A percentile compares a stretch with the other conserved stretches of the same genome.
Conservation (phyloP, 2,797 vertebrate genomes). For the Muraenolepis orangiensis region DNA sequence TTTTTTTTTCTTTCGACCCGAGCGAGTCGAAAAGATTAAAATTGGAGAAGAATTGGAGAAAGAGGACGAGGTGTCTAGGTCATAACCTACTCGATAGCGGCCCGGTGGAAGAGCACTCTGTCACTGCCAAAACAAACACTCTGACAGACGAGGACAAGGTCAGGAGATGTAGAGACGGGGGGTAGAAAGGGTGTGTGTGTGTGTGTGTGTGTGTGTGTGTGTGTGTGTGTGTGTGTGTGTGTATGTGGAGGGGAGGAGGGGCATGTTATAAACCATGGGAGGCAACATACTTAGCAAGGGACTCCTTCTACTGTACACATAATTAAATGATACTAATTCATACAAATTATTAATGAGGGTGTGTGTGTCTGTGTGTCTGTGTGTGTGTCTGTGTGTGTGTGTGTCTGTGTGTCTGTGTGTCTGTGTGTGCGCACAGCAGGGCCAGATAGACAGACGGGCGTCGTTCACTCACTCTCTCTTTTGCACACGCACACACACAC, state of each 20-base stretch:
- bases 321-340: slow-evolving; percentile 1
- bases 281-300: slow-evolving; percentile 12
- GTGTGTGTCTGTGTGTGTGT: too few relatives aligned
- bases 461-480: too few relatives aligned
- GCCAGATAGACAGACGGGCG: not conserved
- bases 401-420: not conserved
- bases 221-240: too few relatives aligned
- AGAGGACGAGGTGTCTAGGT: slow-evolving; percentile 56
- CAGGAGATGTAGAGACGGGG: slow-evolving; percentile 27
- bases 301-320: not conserved
- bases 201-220: too few relatives aligned
- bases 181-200: too few relatives aligned
- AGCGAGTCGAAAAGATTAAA: slow-evolving; percentile 20
- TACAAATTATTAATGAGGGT: slow-evolving; percentile 7
- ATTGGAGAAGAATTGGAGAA: slow-evolving; percentile 36
- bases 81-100: slow-evolving; percentile 57
- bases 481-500: not conserved
- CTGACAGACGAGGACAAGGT: slow-evolving; percentile 47
- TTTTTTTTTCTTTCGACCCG: not conserved
- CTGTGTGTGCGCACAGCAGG: not conserved
- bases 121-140: slow-evolving; percentile 52
- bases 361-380: not conserved
- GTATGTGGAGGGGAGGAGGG: too few relatives aligned
- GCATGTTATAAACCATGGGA: slow-evolving; percentile 11
- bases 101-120: slow-evolving; percentile 48